These are phyloP conservation scores for Hofmannophila pseudospretella DNA, from an alignment of 2,888 invertebrate genomes.

Conservation along the genomic window DNA sequence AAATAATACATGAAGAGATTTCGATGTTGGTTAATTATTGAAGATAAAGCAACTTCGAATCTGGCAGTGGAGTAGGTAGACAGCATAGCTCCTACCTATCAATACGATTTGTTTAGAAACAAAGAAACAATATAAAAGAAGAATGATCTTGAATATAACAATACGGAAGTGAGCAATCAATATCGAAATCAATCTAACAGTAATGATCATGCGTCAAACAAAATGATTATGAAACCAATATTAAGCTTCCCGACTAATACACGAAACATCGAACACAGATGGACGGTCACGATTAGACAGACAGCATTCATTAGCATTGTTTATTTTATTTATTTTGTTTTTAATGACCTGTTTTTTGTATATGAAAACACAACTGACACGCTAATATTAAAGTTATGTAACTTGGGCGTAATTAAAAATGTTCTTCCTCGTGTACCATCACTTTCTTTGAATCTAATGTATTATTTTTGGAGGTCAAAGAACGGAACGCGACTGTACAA, in stretches of 20 bases:
- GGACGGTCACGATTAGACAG: slow-evolving; percentile 30
- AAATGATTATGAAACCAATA: slow-evolving; percentile 64
- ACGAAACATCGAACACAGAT: slow-evolving; percentile 14
- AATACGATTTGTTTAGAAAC: slow-evolving; percentile 21
- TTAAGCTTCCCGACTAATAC: slow-evolving; percentile 22
- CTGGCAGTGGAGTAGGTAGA: too few species aligned
- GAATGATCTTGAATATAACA: slow-evolving; percentile 34
- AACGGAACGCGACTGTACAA: slow-evolving; percentile 2
- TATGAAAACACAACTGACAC: slow-evolving; percentile 8
- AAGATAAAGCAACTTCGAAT: too few species aligned
- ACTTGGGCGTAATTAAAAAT: not conserved
- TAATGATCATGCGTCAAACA: slow-evolving; percentile 59
- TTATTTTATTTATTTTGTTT: slow-evolving; percentile 43
- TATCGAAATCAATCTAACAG: slow-evolving; percentile 56
- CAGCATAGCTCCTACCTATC: too few species aligned
- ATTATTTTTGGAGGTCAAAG: slow-evolving; percentile 2
- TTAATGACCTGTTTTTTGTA: slow-evolving; percentile 37
- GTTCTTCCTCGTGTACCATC: slow-evolving; percentile 1
- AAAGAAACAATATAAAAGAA: slow-evolving; percentile 30
- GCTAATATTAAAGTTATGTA: slow-evolving; percentile 9
- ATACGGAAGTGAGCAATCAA: slow-evolving; percentile 70
- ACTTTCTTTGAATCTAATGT: slow-evolving; percentile 1
- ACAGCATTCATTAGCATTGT: slow-evolving; percentile 62
- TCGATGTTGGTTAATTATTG: too few species aligned
- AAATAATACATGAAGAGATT: too few species aligned